Percentiles rank a stretch among this genome's conserved stretches.
Evolutionary conservation across 2,888 invertebrate genomes (phyloP).

Genomic region (Drosophila neotestacea): DNA sequence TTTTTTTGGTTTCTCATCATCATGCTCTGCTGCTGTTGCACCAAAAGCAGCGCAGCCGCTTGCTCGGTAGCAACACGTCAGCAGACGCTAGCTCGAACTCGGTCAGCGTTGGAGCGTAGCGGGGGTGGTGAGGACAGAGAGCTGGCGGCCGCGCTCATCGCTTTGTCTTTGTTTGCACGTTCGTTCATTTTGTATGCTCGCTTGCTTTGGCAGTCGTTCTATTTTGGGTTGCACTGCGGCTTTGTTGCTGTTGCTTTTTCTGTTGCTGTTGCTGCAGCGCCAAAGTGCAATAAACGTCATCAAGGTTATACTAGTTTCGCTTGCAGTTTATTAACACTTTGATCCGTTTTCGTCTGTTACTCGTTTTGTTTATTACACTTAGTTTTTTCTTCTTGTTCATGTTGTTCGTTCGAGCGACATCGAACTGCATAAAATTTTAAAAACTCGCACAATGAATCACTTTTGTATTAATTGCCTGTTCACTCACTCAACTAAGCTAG

Average conservation of each 20-base stretch:
- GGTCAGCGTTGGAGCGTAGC: constrained; percentile 56
- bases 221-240: constrained; percentile 68
- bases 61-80: constrained; percentile 53
- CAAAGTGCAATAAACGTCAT: constrained; percentile 84
- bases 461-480: constrained; percentile 48
- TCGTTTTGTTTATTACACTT: constrained; percentile 30
- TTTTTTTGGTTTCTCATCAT: constrained; percentile 49
- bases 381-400: constrained; percentile 13
- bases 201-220: constrained; percentile 67
- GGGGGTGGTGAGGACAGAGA: constrained; percentile 16
- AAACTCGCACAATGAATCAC: constrained; percentile 49
- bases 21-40: constrained; percentile 23
- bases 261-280: constrained; percentile 53
- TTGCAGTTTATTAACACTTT: constrained; percentile 59
- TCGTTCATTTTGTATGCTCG: constrained; percentile 60
- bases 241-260: constrained; percentile 33
- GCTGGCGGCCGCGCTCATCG: constrained; percentile 56
- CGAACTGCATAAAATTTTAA: constrained; percentile 23
- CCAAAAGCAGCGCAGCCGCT: constrained; percentile 31
- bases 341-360: constrained; percentile 49
- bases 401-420: constrained; percentile 8
- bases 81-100: constrained; percentile 55
- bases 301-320: constrained; percentile 78
- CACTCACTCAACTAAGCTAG: constrained; percentile 36
- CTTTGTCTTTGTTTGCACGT: constrained; percentile 54